Conservation (phyloP, 1,140 invertebrate species). For the Myzus persicae region DNA sequence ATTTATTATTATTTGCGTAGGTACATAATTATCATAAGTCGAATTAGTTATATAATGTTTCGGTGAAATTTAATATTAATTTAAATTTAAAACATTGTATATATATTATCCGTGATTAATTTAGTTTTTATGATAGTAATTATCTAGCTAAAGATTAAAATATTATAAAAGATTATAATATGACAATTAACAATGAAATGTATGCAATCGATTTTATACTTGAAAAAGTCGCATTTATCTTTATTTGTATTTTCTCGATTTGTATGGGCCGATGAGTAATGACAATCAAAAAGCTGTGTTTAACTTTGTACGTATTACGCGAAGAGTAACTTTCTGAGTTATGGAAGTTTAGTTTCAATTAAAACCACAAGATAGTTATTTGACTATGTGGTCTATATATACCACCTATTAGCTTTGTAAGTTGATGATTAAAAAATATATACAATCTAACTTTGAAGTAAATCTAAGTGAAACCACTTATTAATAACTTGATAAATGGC, state of each 20-base stretch:
- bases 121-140: not conserved
- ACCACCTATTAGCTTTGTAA: not conserved
- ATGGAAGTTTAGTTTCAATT: conserved; percentile 26
- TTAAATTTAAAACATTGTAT: not conserved
- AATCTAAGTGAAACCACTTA: conserved; percentile 32
- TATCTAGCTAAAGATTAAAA: not conserved
- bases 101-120: not conserved
- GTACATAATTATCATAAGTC: no score
- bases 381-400: not conserved
- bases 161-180: not conserved
- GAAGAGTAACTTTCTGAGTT: not conserved
- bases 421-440: not conserved
- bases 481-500: conserved; percentile 23
- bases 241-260: not conserved
- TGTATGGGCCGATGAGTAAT: not conserved
- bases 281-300: not conserved
- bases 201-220: not conserved
- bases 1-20: no score
- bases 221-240: not conserved
- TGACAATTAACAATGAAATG: not conserved
- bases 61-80: not conserved
- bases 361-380: conserved; percentile 21
- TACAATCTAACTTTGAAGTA: not conserved
- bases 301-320: not conserved
- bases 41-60: not conserved